Evolutionary conservation across 2,113 vertebrate species (phyloP).

Genomic region (Xiphophorus maculatus): DNA sequence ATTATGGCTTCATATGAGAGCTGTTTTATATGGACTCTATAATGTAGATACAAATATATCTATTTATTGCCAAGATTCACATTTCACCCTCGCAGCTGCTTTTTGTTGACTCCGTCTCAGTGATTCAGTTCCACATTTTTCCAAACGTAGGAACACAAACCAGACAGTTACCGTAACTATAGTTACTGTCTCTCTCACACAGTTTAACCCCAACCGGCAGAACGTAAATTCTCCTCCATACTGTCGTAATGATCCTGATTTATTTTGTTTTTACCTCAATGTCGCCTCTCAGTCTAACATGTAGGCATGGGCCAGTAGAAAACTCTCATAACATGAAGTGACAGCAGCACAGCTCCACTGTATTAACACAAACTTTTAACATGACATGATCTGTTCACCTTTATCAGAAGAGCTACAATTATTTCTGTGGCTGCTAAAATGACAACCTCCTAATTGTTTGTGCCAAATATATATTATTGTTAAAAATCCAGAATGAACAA

Average conservation of each 20-base stretch:
- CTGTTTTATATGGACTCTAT: conserved; percentile 72
- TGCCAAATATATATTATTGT: background rate
- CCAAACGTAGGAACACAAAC: background rate
- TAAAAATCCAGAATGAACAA: background rate
- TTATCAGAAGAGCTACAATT: background rate
- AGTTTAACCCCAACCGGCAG: background rate
- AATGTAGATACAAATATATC: conserved; percentile 70
- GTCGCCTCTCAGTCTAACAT: background rate
- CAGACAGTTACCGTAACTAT: background rate
- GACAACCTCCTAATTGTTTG: background rate
- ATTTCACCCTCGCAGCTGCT: conserved; percentile 52
- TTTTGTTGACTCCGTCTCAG: conserved; percentile 7
- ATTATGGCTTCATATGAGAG: conserved; percentile 80
- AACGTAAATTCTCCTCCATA: background rate
- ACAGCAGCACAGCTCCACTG: too few relatives aligned
- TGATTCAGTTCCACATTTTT: conserved; percentile 29
- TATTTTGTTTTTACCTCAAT: background rate
- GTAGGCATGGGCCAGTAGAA: background rate
- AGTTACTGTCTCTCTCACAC: background rate
- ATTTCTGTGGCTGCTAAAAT: background rate
- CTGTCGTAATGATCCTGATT: background rate
- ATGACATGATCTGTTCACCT: background rate
- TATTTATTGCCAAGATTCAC: conserved; percentile 81
- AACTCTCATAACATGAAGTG: background rate
- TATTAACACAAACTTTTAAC: too few relatives aligned